phyloP scores from a whole-genome alignment of 2,797 vertebrate genomes.

The Coendou prehensilis region DNA sequence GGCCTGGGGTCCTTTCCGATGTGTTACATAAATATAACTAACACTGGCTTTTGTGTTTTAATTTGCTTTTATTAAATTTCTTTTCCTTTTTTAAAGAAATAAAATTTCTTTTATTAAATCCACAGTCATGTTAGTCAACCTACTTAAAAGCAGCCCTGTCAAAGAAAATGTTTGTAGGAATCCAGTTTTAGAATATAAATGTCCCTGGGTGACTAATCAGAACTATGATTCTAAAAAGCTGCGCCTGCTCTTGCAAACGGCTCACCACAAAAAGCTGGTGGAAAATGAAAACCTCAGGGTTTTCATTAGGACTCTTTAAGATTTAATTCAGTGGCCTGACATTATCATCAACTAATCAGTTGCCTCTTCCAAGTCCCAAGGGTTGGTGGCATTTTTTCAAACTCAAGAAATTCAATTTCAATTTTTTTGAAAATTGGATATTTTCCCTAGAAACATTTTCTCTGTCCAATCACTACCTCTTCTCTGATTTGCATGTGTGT shows the following conservation, averaged over 20 bases:
- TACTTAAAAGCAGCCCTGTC: constrained; percentile 31
- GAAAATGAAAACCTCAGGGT: constrained; percentile 65
- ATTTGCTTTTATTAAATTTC: constrained; percentile 65
- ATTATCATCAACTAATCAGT: constrained; percentile 54
- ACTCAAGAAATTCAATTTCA: constrained; percentile 33
- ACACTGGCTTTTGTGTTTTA: constrained; percentile 46
- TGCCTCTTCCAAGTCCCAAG: background rate
- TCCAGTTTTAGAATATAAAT: constrained; percentile 63
- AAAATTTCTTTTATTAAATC: constrained; percentile 61
- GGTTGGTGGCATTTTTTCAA: constrained; percentile 5
- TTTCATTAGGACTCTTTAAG: constrained; percentile 54
- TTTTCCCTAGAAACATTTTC: constrained; percentile 33
- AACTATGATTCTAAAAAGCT: constrained; percentile 59
- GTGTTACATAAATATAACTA: constrained; percentile 14
- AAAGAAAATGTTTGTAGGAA: constrained; percentile 62
- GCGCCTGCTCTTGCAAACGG: constrained; percentile 36
- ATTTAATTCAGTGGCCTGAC: constrained; percentile 57
- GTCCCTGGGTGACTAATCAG: constrained; percentile 65
- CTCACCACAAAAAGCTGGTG: constrained; percentile 35
- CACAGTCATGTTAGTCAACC: constrained; percentile 51
- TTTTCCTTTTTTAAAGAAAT: background rate
- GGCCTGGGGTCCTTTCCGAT: background rate
- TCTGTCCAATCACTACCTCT: background rate
- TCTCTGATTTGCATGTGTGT: background rate
- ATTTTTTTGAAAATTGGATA: background rate